Conservation (phyloP, 2,888 invertebrate species). For the Hypercompe scribonia region DNA sequence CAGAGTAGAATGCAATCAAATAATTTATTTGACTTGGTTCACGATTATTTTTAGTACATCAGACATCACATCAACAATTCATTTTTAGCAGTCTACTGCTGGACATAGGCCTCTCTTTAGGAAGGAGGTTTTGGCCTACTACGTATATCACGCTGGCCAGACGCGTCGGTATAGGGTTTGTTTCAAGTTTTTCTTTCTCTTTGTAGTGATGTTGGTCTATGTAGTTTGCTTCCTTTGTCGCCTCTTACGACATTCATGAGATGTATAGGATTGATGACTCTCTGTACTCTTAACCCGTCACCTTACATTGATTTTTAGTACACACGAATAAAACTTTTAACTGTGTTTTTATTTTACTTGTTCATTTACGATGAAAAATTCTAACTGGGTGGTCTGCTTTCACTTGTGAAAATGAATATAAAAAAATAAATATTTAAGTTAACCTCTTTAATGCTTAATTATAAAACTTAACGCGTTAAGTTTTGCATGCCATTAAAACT, state of each 20-base stretch:
- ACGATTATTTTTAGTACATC: background rate
- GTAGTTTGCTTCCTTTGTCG: no score
- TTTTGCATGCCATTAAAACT: slow-evolving; percentile 2
- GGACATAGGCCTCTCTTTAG: no score
- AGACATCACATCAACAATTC: no score
- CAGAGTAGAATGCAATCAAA: slow-evolving; percentile 1
- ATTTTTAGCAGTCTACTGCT: background rate
- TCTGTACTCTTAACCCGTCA: no score
- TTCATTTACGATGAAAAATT: background rate
- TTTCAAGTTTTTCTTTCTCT: no score
- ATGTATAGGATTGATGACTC: no score
- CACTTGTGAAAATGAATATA: slow-evolving; percentile 2
- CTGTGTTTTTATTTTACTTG: background rate
- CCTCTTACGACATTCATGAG: no score
- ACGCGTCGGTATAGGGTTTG: no score
- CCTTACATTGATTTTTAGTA: background rate
- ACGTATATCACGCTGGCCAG: no score
- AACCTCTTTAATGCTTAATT: background rate
- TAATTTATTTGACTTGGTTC: background rate
- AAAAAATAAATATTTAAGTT: slow-evolving; percentile 2
- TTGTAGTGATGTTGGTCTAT: no score
- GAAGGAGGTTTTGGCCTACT: no score
- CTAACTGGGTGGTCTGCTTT: slow-evolving; percentile 14
- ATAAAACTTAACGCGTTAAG: slow-evolving; percentile 20
- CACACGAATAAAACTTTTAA: background rate